A percentile compares a stretch with the other conserved stretches of the same genome.
Conservation (phyloP, 2,113 vertebrate species). For the Atlantisia rogersi region DNA sequence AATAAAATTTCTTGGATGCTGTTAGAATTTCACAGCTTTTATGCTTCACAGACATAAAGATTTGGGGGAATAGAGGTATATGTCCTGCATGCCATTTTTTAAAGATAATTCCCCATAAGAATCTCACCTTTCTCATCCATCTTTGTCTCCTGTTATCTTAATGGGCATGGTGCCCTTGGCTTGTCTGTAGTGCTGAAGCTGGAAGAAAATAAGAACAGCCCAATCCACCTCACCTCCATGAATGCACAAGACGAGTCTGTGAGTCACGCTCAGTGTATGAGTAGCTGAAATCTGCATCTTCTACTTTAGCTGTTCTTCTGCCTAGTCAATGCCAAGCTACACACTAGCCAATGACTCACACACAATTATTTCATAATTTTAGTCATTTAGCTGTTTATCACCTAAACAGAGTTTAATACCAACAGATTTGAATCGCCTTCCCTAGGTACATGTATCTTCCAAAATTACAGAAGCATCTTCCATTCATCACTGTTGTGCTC, state of each 20-base stretch:
- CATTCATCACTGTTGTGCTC: background rate
- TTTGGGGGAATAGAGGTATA: background rate
- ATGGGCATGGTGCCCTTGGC: background rate
- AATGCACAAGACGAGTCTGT: background rate
- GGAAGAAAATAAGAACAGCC: background rate
- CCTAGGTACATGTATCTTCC: background rate
- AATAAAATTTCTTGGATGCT: background rate
- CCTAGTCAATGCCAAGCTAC: background rate
- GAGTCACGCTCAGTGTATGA: background rate
- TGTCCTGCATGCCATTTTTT: background rate
- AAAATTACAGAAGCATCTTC: background rate
- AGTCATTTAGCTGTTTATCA: background rate
- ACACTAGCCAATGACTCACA: background rate
- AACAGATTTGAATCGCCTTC: background rate
- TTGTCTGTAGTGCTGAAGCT: background rate
- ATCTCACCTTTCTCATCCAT: background rate
- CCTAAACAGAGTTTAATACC: background rate
- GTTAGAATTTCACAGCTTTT: background rate
- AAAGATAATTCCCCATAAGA: background rate
- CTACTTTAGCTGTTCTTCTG: background rate
- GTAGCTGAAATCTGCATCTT: background rate
- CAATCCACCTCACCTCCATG: background rate
- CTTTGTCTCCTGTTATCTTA: slow-evolving; percentile 22
- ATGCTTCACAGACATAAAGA: background rate
- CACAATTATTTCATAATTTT: background rate